These are phyloP conservation scores for Meteorus cinctellus DNA, from an alignment of 2,888 invertebrate species.

Conservation along the genomic window DNA sequence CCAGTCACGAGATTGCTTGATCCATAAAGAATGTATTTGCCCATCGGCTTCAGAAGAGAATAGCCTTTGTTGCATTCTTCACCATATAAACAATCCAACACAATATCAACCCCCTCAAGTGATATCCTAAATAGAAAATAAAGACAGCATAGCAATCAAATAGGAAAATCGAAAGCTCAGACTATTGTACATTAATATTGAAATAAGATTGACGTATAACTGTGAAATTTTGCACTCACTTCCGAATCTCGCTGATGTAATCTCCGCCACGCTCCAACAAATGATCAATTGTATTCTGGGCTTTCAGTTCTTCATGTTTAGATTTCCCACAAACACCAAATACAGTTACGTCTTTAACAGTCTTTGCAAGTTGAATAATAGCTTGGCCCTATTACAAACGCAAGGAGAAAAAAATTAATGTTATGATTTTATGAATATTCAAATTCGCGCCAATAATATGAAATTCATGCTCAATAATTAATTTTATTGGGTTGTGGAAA, in stretches of 20 bases:
- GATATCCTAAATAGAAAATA: constrained; percentile 75
- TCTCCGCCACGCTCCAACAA: constrained; percentile 87
- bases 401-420: constrained; percentile 31
- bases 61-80: constrained; percentile 92
- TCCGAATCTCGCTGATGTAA: constrained; percentile 88
- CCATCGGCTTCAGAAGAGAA: constrained; percentile 88
- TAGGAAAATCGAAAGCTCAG: not conserved
- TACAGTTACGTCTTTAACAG: constrained; percentile 85
- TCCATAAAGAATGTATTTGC: constrained; percentile 90
- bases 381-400: constrained; percentile 83
- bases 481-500: not conserved
- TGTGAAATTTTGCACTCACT: constrained; percentile 76
- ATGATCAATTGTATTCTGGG: constrained; percentile 82
- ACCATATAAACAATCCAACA: constrained; percentile 90
- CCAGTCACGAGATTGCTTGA: constrained; percentile 92
- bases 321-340: constrained; percentile 89
- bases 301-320: constrained; percentile 89
- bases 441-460: not conserved
- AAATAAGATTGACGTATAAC: not conserved
- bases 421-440: not conserved
- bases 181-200: not conserved
- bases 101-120: constrained; percentile 88
- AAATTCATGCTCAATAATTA: too few species aligned
- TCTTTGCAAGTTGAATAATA: constrained; percentile 86
- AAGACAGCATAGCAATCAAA: not conserved